These are phyloP conservation scores for Gymnobelideus leadbeateri DNA, from an alignment of 2,113 vertebrate species.

Conservation along the genomic window DNA sequence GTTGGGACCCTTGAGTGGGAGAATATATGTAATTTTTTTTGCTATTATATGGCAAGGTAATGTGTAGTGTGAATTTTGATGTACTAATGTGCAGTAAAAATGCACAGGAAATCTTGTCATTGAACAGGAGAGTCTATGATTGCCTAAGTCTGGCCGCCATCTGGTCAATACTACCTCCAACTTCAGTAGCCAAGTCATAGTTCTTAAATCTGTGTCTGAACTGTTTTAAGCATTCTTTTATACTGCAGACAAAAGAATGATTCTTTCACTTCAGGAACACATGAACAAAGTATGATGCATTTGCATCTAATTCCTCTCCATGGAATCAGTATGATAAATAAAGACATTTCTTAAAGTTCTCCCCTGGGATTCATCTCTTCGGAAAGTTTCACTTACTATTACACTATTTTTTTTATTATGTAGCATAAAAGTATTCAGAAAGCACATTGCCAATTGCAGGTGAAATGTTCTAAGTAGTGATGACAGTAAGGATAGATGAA, in stretches of 20 bases:
- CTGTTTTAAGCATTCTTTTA: rapidly evolving
- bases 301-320: conserved; percentile 20
- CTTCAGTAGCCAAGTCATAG: conserved; percentile 11
- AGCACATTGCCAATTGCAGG: conserved; percentile 13
- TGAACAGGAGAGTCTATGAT: background rate
- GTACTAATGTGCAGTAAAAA: background rate
- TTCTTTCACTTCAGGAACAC: background rate
- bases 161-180: background rate
- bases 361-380: conserved; percentile 39
- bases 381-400: conserved; percentile 42
- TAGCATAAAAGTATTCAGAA: conserved; percentile 39
- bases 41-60: rapidly evolving
- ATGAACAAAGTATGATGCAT: conserved; percentile 23
- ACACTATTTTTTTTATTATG: background rate
- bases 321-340: conserved; percentile 58
- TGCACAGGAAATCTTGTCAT: conserved; percentile 30
- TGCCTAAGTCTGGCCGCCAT: conserved; percentile 53
- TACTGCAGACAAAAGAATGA: background rate
- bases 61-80: background rate
- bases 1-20: background rate
- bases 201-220: background rate
- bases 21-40: background rate
- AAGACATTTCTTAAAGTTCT: conserved; percentile 4
- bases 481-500: conserved; percentile 48
- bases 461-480: background rate